A percentile compares a stretch with the other conserved stretches of the same genome.
Conservation (phyloP, 1,140 invertebrate species). For the Thereuonema tuberculata region DNA sequence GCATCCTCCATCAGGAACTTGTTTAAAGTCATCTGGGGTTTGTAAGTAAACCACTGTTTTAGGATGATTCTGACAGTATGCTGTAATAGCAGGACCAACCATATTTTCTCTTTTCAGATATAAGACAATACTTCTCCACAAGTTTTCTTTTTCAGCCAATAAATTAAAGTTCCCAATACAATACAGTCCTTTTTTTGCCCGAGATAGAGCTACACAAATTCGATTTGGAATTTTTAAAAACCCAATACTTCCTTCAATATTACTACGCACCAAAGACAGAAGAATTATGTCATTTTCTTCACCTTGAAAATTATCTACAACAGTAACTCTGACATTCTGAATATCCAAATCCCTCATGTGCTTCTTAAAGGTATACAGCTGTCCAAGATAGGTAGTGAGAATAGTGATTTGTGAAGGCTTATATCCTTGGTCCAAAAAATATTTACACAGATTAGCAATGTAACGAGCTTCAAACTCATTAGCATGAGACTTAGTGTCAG, state of each 20-base stretch:
- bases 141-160: neutral
- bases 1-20: slow-evolving; percentile 33
- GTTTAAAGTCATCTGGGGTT: slow-evolving; percentile 26
- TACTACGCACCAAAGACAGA: slow-evolving; percentile 21
- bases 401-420: neutral
- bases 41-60: slow-evolving; percentile 13
- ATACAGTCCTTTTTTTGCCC: slow-evolving; percentile 18
- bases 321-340: slow-evolving; percentile 3
- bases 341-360: neutral
- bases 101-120: neutral
- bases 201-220: slow-evolving; percentile 19
- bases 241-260: slow-evolving; percentile 14
- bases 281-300: slow-evolving; percentile 23
- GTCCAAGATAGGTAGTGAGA: slow-evolving; percentile 7
- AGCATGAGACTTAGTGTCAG: neutral
- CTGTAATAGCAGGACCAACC: neutral
- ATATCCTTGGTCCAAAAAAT: slow-evolving; percentile 13
- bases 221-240: slow-evolving; percentile 20
- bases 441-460: neutral
- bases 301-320: slow-evolving; percentile 25
- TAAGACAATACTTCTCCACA: slow-evolving; percentile 4
- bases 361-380: neutral
- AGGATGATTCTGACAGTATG: slow-evolving; percentile 34
- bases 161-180: slow-evolving; percentile 17
- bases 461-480: slow-evolving; percentile 5